Conservation (phyloP, 2,113 vertebrate species). For the Theropithecus gelada region DNA sequence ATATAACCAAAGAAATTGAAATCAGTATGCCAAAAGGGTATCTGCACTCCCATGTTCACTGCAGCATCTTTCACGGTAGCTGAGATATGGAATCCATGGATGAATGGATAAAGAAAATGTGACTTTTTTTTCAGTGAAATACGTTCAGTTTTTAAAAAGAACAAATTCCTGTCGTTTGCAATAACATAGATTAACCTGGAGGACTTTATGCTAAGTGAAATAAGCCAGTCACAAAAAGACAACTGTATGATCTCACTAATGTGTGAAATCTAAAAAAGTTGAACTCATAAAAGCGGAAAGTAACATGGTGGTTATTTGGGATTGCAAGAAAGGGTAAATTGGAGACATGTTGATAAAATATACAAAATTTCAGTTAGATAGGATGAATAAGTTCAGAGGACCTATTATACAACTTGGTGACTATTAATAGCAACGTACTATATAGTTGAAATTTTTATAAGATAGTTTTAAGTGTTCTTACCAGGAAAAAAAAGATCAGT, state of each 20-base stretch:
- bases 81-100: background rate
- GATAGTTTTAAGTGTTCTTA: background rate
- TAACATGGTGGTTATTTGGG: background rate
- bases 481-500: background rate
- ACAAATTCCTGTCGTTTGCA: background rate
- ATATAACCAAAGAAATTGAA: background rate
- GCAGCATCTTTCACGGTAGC: background rate
- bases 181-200: background rate
- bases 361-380: background rate
- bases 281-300: background rate
- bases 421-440: background rate
- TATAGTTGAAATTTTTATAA: background rate
- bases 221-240: background rate
- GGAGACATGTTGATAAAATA: background rate
- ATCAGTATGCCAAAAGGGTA: background rate
- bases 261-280: background rate
- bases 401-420: background rate
- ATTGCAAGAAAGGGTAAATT: too few relatives aligned
- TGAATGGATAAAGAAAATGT: background rate
- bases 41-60: too few relatives aligned
- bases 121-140: background rate
- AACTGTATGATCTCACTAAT: background rate
- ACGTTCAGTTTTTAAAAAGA: background rate
- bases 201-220: background rate
- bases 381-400: background rate